Evolutionary conservation across 2,113 vertebrate genomes (phyloP), one percentile per base, ranked within the genome.

Genomic region (Anguilla rostrata): DNA sequence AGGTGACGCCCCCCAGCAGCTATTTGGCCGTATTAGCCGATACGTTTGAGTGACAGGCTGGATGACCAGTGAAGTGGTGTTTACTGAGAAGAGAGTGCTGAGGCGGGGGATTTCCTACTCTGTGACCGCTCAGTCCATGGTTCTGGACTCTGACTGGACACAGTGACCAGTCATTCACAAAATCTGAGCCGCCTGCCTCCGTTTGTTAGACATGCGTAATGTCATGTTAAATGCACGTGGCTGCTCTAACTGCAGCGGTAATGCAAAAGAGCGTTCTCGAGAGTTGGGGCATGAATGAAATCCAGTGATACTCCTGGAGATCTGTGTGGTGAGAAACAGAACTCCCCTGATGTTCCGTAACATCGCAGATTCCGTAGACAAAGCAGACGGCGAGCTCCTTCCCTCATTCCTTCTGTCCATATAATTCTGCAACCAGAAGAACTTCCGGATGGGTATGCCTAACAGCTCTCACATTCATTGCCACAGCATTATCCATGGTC

Each of bases 31-130:
- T 84, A 41, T 84, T 71, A 71, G 43, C 6, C 41, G 18, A 84
- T 39, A 14, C 43, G 66, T 75, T 84, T 43, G 66, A 71, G 41
- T 46, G 43, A 84, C 83, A 84, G 66, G 75, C 43, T 43, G 34
- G 41, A 84, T 40, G 83, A 41, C 63, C 60, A 75, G 20, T 39
- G 22, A 41, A 41, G 83, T 84, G 40, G 18, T 40, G 75, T 43
- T 84, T n/a, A 71, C 60, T 75, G 83, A 71, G 29, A 75, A 22
- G 40, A n/a, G 34, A 84, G 63, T 12, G 66, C 49, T 8, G 53
- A 34, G 57, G 20, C 43, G 4, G 43, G 43, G 43, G 43, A 46
- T 6, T 5, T 5, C 43, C 9, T 46, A 46, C 5, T 46, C 43
- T 46, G 43, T 9, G 5, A 46, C 43, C 2, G 43, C 43, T 46